Base-by-base conservation (phyloP, 2,113 vertebrate species). In the Misgurnus mizolepis region DNA sequence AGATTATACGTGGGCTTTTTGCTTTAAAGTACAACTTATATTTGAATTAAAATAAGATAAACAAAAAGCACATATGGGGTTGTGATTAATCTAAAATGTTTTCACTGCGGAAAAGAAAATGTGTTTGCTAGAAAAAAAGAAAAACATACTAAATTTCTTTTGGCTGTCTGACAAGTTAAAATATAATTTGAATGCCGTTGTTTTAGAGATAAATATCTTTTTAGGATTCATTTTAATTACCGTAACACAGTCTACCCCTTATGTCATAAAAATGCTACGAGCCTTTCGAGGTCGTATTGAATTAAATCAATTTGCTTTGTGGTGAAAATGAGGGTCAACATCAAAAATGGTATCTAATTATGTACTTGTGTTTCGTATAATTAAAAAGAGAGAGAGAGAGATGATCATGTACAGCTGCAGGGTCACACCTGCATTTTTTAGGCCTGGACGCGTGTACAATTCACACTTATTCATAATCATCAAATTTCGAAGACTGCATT, bases 401-500 rank as follows among this genome's bases (percentile, higher is more conserved):
- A 74, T 73, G 41, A 60, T 73, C 70, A 45, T 17, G 22, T 60
- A 60, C 71, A 74, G 71, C 71, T 74, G 71, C 56, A 45, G 71
- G 71, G 71, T 60, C 71, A 74, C 71, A 74, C 71, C 71, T 73
- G 71, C 9, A 15, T 73, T 58, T 73, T 73, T 60, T 60, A 73
- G 22, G 39, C 55, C 55, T 56, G 27, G 18, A 1, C 40, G 69
- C 12, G 39, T n/a, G 49, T 17, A 34, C 53, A 7, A n/a, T 6
- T 58, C 70, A 41, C 70, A 9, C 39, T 45, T 40, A 22, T 49
- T 69, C 22, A 68, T 43, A 68, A 34, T 41, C 10, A 4, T 58
- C 1, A 34, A 34, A 34, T 34, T 34, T 34, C 27, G 27, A 1
- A 34, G 27, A 34, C 27, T 34, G 27, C 27, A 34, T 34, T 1